Evolutionary conservation across 2,797 vertebrate genomes (phyloP).

Genomic region (Dallia pectoralis): DNA sequence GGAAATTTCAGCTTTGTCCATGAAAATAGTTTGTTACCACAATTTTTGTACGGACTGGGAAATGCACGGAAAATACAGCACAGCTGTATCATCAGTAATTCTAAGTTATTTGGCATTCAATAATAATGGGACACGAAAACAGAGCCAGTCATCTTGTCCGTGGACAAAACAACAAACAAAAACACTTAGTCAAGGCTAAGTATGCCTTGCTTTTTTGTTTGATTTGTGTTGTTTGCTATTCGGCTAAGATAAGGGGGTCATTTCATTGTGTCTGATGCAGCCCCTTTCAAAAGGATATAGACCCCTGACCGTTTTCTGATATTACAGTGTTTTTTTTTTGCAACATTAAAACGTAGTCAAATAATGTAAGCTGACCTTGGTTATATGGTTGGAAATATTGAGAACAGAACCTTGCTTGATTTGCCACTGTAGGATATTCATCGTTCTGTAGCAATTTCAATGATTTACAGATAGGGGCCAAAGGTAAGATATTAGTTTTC

Average conservation of each 20-base stretch:
- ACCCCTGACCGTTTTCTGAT: too few relatives aligned
- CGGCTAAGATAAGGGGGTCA: not conserved
- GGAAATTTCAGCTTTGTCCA: constrained; percentile 55
- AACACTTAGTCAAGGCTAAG: not conserved
- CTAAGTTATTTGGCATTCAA: not conserved
- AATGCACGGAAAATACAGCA: not conserved
- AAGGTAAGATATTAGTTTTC: too few relatives aligned
- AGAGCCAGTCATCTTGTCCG: not conserved
- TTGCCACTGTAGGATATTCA: too few relatives aligned
- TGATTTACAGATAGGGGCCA: too few relatives aligned
- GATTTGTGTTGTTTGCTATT: not conserved
- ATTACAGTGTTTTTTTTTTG: too few relatives aligned
- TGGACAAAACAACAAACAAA: not conserved
- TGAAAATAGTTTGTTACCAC: constrained; percentile 19
- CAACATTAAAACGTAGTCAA: too few relatives aligned
- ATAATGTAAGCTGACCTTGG: too few relatives aligned
- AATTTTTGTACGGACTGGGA: not conserved
- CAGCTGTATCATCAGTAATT: not conserved
- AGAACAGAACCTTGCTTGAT: too few relatives aligned
- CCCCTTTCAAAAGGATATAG: too few relatives aligned
- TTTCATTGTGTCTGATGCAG: not conserved
- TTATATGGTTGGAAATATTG: too few relatives aligned
- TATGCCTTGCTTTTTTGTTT: not conserved
- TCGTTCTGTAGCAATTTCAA: too few relatives aligned
- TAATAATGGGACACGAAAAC: not conserved